These are phyloP conservation scores for Bombylius major DNA, from an alignment of 2,888 invertebrate species.

Conservation along the genomic window DNA sequence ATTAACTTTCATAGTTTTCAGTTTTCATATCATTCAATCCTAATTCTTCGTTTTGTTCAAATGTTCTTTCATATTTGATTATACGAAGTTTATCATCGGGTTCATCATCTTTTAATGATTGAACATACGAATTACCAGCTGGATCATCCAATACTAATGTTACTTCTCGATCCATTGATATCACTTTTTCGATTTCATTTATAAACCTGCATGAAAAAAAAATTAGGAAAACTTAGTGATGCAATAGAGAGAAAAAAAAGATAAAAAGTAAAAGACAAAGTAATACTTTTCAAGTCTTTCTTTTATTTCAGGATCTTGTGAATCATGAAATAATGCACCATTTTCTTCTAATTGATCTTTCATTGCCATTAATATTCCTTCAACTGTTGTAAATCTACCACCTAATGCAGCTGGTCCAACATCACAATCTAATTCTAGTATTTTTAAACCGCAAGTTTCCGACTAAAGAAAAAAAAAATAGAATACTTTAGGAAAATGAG, in stretches of 20 bases:
- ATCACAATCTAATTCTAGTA: constrained; percentile 82
- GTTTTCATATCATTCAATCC: constrained; percentile 94
- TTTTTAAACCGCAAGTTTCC: constrained; percentile 62
- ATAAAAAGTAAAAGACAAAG: not conserved
- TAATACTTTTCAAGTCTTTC: constrained; percentile 40
- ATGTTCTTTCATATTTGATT: constrained; percentile 65
- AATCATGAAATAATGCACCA: constrained; percentile 61
- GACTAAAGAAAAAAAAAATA: constrained; percentile 39
- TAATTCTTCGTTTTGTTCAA: constrained; percentile 88
- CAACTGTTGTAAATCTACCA: constrained; percentile 90
- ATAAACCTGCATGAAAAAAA: constrained; percentile 42
- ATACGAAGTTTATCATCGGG: constrained; percentile 63
- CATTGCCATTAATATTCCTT: constrained; percentile 72
- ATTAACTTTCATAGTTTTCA: constrained; percentile 52
- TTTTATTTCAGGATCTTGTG: constrained; percentile 44
- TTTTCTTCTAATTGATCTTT: constrained; percentile 58
- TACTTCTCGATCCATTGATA: constrained; percentile 46
- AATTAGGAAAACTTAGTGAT: not conserved
- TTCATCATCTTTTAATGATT: constrained; percentile 59
- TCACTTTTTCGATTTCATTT: constrained; percentile 50
- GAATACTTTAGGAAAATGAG: too few species aligned
- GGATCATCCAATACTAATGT: constrained; percentile 89
- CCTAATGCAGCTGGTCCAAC: constrained; percentile 76
- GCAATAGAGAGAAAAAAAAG: not conserved
- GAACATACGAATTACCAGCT: constrained; percentile 93